Percentiles rank a stretch among this genome's conserved stretches.
Conservation (phyloP, 1,140 invertebrate species). For the Zaprionus ghesquierei region DNA sequence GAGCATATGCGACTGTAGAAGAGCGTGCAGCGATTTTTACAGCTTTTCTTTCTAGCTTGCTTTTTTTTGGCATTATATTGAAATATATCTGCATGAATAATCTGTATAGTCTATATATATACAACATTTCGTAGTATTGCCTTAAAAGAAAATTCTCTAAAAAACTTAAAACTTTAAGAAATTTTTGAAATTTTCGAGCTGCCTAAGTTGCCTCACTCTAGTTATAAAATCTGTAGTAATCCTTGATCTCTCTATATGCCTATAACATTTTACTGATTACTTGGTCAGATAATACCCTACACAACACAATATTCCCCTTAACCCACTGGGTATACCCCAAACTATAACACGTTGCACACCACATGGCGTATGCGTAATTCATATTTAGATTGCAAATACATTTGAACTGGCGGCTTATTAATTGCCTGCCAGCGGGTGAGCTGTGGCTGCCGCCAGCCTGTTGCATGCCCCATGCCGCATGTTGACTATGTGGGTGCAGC, state of each 20-base stretch:
- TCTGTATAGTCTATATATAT: not conserved
- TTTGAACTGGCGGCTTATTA: constrained; percentile 40
- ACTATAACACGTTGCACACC: not conserved
- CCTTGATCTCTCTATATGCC: no score
- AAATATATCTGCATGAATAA: no score
- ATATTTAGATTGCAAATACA: constrained; percentile 41
- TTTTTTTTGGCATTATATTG: no score
- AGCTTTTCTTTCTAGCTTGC: no score
- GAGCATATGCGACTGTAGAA: not conserved
- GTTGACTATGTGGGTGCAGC: constrained; percentile 23
- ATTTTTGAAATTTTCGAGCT: no score
- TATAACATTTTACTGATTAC: no score
- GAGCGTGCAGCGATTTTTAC: not conserved
- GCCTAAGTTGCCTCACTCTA: no score
- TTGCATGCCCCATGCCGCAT: not conserved
- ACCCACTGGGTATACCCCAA: not conserved
- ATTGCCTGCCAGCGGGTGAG: constrained; percentile 32
- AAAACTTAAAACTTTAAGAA: no score
- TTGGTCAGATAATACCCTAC: no score
- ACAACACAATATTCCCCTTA: no score
- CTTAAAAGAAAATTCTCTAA: no score
- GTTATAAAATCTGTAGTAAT: no score
- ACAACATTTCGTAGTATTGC: not conserved
- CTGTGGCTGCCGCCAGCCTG: constrained; percentile 1
- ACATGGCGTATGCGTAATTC: constrained; percentile 42